Conservation (phyloP, 2,888 invertebrate genomes). For the Lasioglossum malachurum region DNA sequence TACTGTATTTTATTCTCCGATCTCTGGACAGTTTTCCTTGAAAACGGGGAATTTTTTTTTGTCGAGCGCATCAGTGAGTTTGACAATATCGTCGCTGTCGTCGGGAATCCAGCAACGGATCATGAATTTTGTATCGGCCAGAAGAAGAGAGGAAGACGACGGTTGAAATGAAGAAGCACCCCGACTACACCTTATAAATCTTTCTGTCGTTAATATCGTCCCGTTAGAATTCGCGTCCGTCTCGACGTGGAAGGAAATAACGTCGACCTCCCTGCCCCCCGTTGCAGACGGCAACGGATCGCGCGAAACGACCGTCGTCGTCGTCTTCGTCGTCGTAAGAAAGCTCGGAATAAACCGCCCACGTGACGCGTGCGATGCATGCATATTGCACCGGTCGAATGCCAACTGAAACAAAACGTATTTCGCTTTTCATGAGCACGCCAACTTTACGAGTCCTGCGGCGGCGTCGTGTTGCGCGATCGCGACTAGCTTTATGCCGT, state of each 20-base stretch:
- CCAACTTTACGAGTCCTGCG: slow-evolving; percentile 15
- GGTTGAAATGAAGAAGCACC: slow-evolving; percentile 36
- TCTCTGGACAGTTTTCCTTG: not conserved
- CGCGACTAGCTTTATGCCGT: not conserved
- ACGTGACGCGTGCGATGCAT: slow-evolving; percentile 27
- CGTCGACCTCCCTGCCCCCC: not conserved
- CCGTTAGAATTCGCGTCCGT: slow-evolving; percentile 19
- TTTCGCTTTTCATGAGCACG: slow-evolving; percentile 17
- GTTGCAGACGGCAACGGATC: not conserved
- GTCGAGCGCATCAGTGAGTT: not conserved
- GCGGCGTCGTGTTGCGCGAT: not conserved
- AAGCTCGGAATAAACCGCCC: slow-evolving; percentile 40
- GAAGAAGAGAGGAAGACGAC: not conserved
- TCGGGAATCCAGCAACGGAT: not conserved
- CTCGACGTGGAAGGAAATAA: slow-evolving; percentile 10
- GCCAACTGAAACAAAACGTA: slow-evolving; percentile 20
- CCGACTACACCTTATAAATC: slow-evolving; percentile 26
- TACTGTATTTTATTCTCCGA: not conserved
- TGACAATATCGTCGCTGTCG: not conserved
- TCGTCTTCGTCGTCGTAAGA: not conserved
- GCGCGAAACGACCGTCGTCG: no score
- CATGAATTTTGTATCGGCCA: not conserved
- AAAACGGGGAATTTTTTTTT: not conserved
- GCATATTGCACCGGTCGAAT: slow-evolving; percentile 44
- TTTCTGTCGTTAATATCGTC: slow-evolving; percentile 36